phyloP scores from a whole-genome alignment of 1,140 invertebrate species.

The Helicoverpa zea region DNA sequence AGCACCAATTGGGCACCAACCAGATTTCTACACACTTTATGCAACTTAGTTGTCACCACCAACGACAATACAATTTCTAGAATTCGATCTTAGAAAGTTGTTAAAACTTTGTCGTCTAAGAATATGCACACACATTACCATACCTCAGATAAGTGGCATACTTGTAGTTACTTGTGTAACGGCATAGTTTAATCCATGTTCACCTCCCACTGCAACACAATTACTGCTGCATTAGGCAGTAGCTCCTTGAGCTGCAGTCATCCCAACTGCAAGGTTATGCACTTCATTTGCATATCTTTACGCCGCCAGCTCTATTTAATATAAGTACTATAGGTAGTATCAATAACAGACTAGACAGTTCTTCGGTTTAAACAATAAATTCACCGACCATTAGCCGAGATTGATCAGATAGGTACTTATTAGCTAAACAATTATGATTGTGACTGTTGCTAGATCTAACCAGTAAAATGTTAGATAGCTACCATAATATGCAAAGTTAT shows the following conservation, averaged over 20 bases:
- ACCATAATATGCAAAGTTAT: no score
- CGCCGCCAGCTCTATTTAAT: neutral
- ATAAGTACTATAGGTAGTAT: no score
- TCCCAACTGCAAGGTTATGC: conserved; percentile 22
- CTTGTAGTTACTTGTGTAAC: neutral
- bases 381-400: no score
- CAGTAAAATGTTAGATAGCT: no score
- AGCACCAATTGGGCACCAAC: no score
- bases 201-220: conserved; percentile 20
- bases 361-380: no score
- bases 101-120: neutral
- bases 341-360: no score
- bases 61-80: no score
- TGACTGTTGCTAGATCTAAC: no score
- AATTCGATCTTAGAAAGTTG: neutral
- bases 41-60: neutral
- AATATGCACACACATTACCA: neutral
- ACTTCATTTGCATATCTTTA: conserved; percentile 38
- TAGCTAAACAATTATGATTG: no score
- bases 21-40: neutral
- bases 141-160: no score
- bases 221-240: conserved; percentile 27
- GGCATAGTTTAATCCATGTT: conserved; percentile 5
- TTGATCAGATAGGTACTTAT: no score
- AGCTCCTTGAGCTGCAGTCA: conserved; percentile 37